A percentile compares a stretch with the other conserved stretches of the same genome.
Evolutionary conservation across 2,888 invertebrate genomes (phyloP).

Genomic region (Chrysolina oricalcia): DNA sequence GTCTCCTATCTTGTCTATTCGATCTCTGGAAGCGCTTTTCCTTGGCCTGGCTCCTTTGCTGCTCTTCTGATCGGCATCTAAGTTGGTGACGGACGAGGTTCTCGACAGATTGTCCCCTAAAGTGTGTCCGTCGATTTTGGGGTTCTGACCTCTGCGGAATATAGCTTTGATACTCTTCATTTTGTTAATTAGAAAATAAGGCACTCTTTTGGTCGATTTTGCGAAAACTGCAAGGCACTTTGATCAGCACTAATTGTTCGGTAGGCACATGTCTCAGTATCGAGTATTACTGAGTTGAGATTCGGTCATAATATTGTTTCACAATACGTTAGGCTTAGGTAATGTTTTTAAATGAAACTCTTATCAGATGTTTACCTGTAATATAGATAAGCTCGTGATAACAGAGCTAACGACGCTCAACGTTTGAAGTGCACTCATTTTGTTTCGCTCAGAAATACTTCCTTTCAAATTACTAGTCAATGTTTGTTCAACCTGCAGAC

Average conservation of each 20-base stretch:
- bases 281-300: constrained; percentile 8
- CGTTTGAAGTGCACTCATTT: neutral
- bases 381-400: constrained; percentile 8
- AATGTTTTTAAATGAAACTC: constrained; percentile 7
- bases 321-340: neutral
- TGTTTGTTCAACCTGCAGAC: too few species aligned
- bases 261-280: constrained; percentile 11
- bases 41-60: constrained; percentile 73
- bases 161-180: constrained; percentile 95
- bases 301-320: constrained; percentile 15
- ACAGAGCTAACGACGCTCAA: neutral
- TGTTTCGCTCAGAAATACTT: constrained; percentile 8
- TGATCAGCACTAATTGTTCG: constrained; percentile 10
- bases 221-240: constrained; percentile 7
- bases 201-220: constrained; percentile 43
- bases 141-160: constrained; percentile 88
- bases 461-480: neutral
- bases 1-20: constrained; percentile 65
- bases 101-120: constrained; percentile 72
- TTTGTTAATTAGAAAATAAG: constrained; percentile 67
- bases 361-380: constrained; percentile 22
- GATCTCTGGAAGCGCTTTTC: constrained; percentile 70
- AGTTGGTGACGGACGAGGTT: constrained; percentile 79
- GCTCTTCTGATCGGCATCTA: constrained; percentile 77
- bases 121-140: constrained; percentile 69